These are phyloP conservation scores for Pteromalus puparum DNA, from an alignment of 1,140 invertebrate species.

Conservation along the genomic window DNA sequence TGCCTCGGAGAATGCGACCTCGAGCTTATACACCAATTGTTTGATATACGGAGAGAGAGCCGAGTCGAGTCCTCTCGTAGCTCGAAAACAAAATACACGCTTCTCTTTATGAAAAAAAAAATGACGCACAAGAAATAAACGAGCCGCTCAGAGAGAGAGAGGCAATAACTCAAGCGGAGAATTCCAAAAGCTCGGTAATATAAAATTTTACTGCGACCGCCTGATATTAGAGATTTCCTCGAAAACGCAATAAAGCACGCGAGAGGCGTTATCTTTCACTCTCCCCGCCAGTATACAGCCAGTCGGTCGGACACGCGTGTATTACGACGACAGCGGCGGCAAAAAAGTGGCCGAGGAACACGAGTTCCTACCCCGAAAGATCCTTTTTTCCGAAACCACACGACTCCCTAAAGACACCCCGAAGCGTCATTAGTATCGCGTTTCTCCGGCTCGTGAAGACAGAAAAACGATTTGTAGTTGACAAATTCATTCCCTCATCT, in stretches of 20 bases:
- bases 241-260: slow-evolving; percentile 26
- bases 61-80: neutral
- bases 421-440: slow-evolving; percentile 45
- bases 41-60: too few relatives aligned
- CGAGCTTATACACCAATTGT: neutral
- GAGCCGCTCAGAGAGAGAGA: neutral
- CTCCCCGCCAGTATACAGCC: neutral
- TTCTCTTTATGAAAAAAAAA: neutral
- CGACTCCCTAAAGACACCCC: slow-evolving; percentile 26
- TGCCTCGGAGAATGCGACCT: neutral
- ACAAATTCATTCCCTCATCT: slow-evolving; percentile 43
- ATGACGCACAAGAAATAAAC: slow-evolving; percentile 16
- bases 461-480: slow-evolving; percentile 47
- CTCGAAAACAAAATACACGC: neutral
- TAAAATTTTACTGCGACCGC: slow-evolving; percentile 26
- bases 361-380: slow-evolving; percentile 19
- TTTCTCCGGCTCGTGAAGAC: slow-evolving; percentile 28
- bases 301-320: neutral
- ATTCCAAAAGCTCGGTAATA: slow-evolving; percentile 24
- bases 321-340: neutral
- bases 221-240: slow-evolving; percentile 37
- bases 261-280: slow-evolving; percentile 41
- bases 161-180: neutral
- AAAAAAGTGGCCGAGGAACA: neutral
- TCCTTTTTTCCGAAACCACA: slow-evolving; percentile 38